A percentile compares a stretch with the other conserved stretches of the same genome.
These are phyloP conservation scores for Varecia variegata DNA, from an alignment of 2,797 vertebrate genomes.

Conservation along the genomic window DNA sequence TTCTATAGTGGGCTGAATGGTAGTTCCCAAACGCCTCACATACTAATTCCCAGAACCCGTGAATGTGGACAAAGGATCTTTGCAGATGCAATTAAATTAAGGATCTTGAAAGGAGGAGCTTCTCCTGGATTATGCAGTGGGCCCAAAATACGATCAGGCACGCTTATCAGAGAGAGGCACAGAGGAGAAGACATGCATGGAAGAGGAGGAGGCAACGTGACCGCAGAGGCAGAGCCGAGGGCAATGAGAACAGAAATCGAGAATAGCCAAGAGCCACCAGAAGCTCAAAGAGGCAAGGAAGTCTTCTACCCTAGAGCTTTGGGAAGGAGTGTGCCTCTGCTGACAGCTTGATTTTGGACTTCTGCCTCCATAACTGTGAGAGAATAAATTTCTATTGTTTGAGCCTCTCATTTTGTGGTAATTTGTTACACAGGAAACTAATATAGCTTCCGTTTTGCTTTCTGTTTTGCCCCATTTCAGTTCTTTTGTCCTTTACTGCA, in stretches of 20 bases:
- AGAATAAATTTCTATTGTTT: background rate
- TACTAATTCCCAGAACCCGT: background rate
- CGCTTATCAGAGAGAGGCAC: background rate
- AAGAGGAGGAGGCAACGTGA: background rate
- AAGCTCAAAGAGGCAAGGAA: background rate
- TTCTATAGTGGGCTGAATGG: background rate
- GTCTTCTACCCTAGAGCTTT: background rate
- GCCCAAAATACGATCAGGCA: background rate
- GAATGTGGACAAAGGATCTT: background rate
- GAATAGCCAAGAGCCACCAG: background rate
- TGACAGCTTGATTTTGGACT: background rate
- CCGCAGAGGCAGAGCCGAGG: background rate
- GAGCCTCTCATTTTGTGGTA: background rate
- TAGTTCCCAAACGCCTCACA: background rate
- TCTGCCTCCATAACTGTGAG: background rate
- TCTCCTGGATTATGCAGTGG: background rate
- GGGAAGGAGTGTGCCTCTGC: background rate
- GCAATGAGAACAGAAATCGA: fast-evolving
- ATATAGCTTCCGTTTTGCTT: background rate
- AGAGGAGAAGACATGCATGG: background rate
- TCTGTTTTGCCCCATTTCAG: background rate
- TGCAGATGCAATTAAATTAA: background rate
- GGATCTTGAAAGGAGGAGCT: background rate
- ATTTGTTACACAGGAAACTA: background rate
- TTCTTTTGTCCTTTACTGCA: background rate